These are phyloP conservation scores for Carlito syrichta DNA, from an alignment of 2,113 vertebrate genomes.

Conservation along the genomic window DNA sequence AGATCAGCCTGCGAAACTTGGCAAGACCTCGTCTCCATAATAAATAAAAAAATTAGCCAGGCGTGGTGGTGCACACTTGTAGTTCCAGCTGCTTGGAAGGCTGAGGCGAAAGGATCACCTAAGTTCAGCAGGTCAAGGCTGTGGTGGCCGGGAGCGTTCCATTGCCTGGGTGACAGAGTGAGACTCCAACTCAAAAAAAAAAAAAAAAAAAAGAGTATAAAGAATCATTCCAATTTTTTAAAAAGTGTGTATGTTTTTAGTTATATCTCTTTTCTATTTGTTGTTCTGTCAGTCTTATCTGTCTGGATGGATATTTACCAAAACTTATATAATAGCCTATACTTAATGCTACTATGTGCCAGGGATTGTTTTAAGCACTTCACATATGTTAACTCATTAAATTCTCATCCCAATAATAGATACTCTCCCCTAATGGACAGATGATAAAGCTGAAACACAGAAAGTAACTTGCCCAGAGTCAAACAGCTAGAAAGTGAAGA, in stretches of 20 bases:
- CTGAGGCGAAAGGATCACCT: too few species aligned
- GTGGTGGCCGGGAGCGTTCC: too few species aligned
- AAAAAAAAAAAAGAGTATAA: too few species aligned
- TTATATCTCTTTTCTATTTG: not conserved
- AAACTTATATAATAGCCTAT: slow-evolving; percentile 14
- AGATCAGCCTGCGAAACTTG: too few species aligned
- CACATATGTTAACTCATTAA: not conserved
- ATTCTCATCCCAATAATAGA: not conserved
- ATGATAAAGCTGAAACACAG: not conserved
- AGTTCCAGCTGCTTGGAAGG: too few species aligned
- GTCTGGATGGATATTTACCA: not conserved
- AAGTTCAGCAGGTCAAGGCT: too few species aligned
- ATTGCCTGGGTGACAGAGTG: too few species aligned
- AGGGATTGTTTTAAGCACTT: not conserved
- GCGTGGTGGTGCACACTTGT: too few species aligned
- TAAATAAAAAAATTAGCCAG: too few species aligned
- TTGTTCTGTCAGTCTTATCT: not conserved
- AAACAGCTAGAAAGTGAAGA: not conserved
- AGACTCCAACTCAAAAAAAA: too few species aligned
- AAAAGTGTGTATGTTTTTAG: not conserved
- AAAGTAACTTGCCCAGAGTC: not conserved
- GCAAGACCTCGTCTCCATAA: too few species aligned
- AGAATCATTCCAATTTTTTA: not conserved
- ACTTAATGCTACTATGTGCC: not conserved
- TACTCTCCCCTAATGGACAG: not conserved